Percentiles rank a stretch among this genome's conserved stretches.
These are phyloP conservation scores for Eudorcas thomsonii DNA, from an alignment of 2,113 vertebrate genomes.

Conservation along the genomic window DNA sequence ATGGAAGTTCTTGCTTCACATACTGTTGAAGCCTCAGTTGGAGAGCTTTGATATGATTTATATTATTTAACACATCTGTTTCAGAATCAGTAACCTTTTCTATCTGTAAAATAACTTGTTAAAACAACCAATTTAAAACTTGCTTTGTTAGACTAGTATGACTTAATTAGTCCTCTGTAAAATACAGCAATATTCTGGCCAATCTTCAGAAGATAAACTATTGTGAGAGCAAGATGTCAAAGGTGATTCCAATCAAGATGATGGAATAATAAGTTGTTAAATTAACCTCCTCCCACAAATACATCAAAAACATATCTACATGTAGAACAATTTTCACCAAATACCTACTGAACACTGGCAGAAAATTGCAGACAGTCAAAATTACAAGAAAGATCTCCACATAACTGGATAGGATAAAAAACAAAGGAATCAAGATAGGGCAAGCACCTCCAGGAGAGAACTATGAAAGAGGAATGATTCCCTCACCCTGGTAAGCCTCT, in stretches of 20 bases:
- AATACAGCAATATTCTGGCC: neutral
- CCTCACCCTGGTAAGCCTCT: neutral
- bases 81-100: neutral
- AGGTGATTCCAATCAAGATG: neutral
- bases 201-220: constrained; percentile 10
- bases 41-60: no score
- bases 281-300: neutral
- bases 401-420: neutral
- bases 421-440: neutral
- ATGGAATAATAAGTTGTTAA: neutral
- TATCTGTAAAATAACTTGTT: neutral
- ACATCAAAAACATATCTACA: neutral
- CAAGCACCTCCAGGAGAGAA: neutral
- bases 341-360: neutral
- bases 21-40: no score
- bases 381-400: neutral
- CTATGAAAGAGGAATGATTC: neutral
- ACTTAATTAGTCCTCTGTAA: neutral
- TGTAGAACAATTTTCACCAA: neutral
- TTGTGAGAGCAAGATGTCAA: neutral
- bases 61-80: neutral
- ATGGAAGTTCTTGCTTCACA: no score
- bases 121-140: neutral
- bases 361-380: neutral
- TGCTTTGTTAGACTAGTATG: neutral